These are phyloP conservation scores for Drosophila tristis DNA, from an alignment of 1,140 invertebrate species.

Conservation along the genomic window DNA sequence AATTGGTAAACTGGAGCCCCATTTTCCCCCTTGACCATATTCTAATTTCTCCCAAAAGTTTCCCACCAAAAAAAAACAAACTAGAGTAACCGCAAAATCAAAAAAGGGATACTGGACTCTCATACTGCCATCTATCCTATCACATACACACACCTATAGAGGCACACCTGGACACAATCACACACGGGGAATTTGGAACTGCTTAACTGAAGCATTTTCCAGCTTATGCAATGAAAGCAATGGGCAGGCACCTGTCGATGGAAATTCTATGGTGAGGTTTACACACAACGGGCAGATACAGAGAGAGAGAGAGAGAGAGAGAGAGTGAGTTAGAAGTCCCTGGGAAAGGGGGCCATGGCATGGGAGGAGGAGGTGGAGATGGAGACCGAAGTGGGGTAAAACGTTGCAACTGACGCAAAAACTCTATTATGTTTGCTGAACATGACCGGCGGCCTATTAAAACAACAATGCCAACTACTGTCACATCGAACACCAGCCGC, in stretches of 20 bases:
- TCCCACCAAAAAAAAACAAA: slow-evolving; percentile 15
- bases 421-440: slow-evolving; percentile 2
- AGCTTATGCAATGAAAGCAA: slow-evolving; percentile 35
- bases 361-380: too few relatives aligned
- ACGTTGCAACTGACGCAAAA: too few relatives aligned
- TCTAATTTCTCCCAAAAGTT: slow-evolving; percentile 20
- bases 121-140: slow-evolving; percentile 12
- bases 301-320: too few relatives aligned
- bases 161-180: not conserved
- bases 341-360: too few relatives aligned
- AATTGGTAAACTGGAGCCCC: slow-evolving; percentile 34
- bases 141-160: not conserved
- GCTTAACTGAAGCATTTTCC: slow-evolving; percentile 22
- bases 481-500: not conserved
- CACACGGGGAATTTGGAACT: not conserved
- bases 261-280: slow-evolving; percentile 3
- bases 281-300: too few relatives aligned
- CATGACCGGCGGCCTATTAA: slow-evolving; percentile 47
- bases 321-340: too few relatives aligned
- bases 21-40: too few relatives aligned
- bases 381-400: too few relatives aligned
- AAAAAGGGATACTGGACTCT: slow-evolving; percentile 15
- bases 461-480: slow-evolving; percentile 34
- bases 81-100: not conserved
- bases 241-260: slow-evolving; percentile 42